These are phyloP conservation scores for Antigone vipio DNA, from an alignment of 2,113 vertebrate species.

Conservation along the genomic window DNA sequence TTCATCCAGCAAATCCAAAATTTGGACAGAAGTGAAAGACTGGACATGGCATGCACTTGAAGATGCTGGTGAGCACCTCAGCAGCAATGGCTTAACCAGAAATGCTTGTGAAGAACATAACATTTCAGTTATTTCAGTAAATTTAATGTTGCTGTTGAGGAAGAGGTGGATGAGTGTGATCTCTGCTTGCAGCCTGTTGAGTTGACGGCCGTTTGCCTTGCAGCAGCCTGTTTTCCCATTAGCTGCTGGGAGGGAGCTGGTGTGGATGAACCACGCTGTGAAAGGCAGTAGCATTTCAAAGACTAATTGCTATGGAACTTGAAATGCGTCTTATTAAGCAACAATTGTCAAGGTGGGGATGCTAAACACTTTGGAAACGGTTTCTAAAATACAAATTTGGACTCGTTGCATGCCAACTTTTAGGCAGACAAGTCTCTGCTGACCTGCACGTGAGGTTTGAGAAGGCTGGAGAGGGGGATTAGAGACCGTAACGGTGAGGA, in stretches of 20 bases:
- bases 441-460: not conserved
- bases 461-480: not conserved
- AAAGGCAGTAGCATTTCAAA: not conserved
- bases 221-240: not conserved
- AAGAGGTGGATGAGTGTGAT: not conserved
- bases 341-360: not conserved
- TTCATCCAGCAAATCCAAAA: not conserved
- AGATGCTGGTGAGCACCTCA: not conserved
- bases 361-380: not conserved
- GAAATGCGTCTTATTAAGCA: not conserved
- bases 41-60: not conserved
- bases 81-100: not conserved
- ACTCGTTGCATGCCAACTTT: not conserved
- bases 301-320: not conserved
- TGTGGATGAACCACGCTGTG: rapidly evolving
- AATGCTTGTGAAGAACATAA: not conserved
- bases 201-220: not conserved
- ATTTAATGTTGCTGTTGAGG: not conserved
- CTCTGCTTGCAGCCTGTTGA: not conserved
- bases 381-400: not conserved
- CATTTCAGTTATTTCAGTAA: not conserved
- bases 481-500: rapidly evolving
- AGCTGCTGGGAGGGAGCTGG: not conserved
- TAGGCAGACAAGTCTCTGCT: not conserved
- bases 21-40: too few species aligned